Evolutionary conservation across 2,797 vertebrate genomes (phyloP), one percentile per base, ranked within the genome.

Genomic region (Sebastes hubbsi): DNA sequence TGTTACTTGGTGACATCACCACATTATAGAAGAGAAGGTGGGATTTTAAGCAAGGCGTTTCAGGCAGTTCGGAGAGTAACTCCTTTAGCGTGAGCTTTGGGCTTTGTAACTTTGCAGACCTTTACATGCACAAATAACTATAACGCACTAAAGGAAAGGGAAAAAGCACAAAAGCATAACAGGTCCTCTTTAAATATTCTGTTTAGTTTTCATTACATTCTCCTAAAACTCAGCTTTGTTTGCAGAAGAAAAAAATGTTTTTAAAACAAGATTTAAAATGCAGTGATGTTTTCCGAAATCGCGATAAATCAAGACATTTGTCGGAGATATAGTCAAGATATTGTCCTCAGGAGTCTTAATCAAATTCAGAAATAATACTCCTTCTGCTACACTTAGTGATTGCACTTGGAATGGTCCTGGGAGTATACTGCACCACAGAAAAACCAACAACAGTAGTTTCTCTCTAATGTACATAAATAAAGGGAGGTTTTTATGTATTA

Each of bases 391-490:
- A 63, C 67, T 61, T 29, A 16, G 34, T 78, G 49, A 85, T 81
- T 91, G 82, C 69, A 83, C 80, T 86, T 87, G 58, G 77, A 79
- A 80, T 75, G 63, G 34, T 70, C 14, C 68, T 82, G 6, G 25
- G 27, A 63, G 20, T 71, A 18, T 65, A 81, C 66, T 84, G 62
- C 70, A 81, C 73, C 70, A 81, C 75, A 56, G 78, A 56, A 66
- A 82, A 82, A 72, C 13, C 13, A 73, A 38, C 46, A 58, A 7
- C 29, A 74, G 34, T 27, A 74, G 32, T n/a, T 55, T 75, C 18
- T 77, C 12, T 69, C 36, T 74, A 54, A 66, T 68, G 4, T 27
- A 63, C 16, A 10, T 69, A 61, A 58, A 62, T 65, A 75, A 68
- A 65, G 2, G 8, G 25, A 56, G 13, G 13, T 5, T 46, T 70